A percentile compares a stretch with the other conserved stretches of the same genome.
Evolutionary conservation across 2,113 vertebrate genomes (phyloP).

Genomic region (Megaptera novaeangliae): DNA sequence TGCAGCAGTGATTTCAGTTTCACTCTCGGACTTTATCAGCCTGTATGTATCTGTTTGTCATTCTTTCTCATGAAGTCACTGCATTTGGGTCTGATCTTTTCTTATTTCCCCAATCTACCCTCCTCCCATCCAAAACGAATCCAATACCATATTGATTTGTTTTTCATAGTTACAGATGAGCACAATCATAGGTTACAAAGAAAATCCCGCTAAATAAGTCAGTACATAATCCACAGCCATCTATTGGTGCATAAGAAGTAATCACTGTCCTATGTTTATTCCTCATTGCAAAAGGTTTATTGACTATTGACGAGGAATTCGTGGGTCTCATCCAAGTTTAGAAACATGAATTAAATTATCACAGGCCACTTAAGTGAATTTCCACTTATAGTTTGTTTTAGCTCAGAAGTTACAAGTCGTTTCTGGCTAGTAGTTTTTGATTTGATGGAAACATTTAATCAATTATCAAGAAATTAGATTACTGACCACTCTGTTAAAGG

Average conservation of each 20-base stretch:
- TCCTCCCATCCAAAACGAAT: conserved; percentile 43
- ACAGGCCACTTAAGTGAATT: neutral
- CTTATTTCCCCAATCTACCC: neutral
- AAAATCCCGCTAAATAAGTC: neutral
- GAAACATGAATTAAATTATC: conserved; percentile 24
- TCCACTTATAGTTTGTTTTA: conserved; percentile 17
- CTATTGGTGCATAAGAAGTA: neutral
- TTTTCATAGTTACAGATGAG: conserved; percentile 75
- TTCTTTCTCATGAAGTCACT: conserved; percentile 64
- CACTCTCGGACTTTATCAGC: conserved; percentile 69
- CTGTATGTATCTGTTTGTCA: conserved; percentile 71
- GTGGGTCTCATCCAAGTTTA: neutral
- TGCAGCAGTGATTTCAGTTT: conserved; percentile 73
- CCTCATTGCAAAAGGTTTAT: conserved; percentile 28
- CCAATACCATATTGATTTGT: conserved; percentile 66
- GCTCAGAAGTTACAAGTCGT: neutral
- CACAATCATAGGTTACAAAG: conserved; percentile 65
- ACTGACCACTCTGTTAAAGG: neutral
- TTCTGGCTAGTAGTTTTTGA: conserved; percentile 25
- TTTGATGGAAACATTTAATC: conserved; percentile 13
- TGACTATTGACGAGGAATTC: conserved; percentile 22
- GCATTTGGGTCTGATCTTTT: conserved; percentile 52
- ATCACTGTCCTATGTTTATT: neutral
- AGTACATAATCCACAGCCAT: conserved; percentile 10
- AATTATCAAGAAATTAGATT: conserved; percentile 9